Conservation (phyloP, 2,797 vertebrate genomes). For the Molossus alvarezi region DNA sequence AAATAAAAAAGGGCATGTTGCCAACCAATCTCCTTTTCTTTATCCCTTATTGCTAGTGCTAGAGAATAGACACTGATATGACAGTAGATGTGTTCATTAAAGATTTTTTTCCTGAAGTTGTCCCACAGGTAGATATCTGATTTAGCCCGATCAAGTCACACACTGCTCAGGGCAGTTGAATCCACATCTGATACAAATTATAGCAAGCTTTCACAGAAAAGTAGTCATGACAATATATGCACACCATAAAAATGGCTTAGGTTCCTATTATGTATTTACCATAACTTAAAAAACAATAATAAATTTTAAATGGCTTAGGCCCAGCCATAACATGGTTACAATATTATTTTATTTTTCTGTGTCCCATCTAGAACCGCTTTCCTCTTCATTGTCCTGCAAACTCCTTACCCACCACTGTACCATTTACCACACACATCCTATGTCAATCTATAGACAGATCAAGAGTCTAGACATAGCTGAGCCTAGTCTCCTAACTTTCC, state of each 20-base stretch:
- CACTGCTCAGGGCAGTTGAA: not conserved
- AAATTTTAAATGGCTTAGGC: not conserved
- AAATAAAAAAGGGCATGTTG: not conserved
- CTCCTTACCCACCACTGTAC: not conserved
- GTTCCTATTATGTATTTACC: not conserved
- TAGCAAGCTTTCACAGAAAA: slow-evolving; percentile 32
- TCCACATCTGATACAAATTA: slow-evolving; percentile 60
- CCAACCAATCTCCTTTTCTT: slow-evolving; percentile 50
- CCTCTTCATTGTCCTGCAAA: not conserved
- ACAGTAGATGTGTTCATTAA: not conserved
- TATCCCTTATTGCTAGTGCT: slow-evolving; percentile 20
- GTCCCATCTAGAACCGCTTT: not conserved
- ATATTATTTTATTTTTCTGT: not conserved
- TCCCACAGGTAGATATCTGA: slow-evolving; percentile 31
- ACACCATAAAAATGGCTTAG: not conserved
- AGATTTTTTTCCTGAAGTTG: not conserved
- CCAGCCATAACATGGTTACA: not conserved
- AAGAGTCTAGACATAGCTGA: slow-evolving; percentile 37
- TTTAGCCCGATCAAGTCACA: not conserved
- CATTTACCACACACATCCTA: not conserved
- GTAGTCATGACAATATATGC: not conserved
- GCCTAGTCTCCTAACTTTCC: not conserved
- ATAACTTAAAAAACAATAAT: not conserved
- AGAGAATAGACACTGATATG: not conserved
- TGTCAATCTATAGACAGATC: slow-evolving; percentile 20